A percentile compares a stretch with the other conserved stretches of the same genome.
Evolutionary conservation across 2,888 invertebrate genomes (phyloP).

Genomic region (Nemotelus pantherinus): DNA sequence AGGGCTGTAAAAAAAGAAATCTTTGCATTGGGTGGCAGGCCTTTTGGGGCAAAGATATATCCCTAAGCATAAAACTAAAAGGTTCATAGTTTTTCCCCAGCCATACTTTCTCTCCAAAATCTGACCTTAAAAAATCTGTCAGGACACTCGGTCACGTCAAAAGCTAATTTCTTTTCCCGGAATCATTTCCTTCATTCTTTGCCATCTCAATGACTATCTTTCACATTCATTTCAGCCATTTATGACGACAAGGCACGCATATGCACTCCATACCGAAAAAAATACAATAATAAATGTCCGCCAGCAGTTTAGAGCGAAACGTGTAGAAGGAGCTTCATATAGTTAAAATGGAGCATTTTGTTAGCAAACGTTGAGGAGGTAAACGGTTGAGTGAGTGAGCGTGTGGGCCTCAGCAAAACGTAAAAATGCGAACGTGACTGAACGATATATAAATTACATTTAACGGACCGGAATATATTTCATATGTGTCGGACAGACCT

Average conservation of each 20-base stretch:
- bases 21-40: too few relatives aligned
- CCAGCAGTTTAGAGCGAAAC: conserved; percentile 22
- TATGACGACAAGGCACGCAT: conserved; percentile 39
- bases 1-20: too few relatives aligned
- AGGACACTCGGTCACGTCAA: too few relatives aligned
- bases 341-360: not conserved
- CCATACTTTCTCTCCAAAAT: too few relatives aligned
- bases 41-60: too few relatives aligned
- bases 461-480: conserved; percentile 37
- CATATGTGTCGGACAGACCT: conserved; percentile 37
- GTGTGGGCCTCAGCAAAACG: not conserved
- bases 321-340: conserved; percentile 10
- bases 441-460: conserved; percentile 41
- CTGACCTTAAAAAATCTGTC: too few relatives aligned
- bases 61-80: too few relatives aligned
- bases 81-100: too few relatives aligned
- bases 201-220: not conserved
- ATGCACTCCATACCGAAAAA: conserved; percentile 24
- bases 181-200: too few relatives aligned
- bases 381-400: too few relatives aligned
- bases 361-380: too few relatives aligned
- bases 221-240: conserved; percentile 16
- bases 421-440: conserved; percentile 41
- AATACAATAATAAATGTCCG: conserved; percentile 27
- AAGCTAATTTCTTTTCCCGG: too few relatives aligned